Conservation (phyloP, 2,797 vertebrate genomes). For the Megalops cyprinoides region DNA sequence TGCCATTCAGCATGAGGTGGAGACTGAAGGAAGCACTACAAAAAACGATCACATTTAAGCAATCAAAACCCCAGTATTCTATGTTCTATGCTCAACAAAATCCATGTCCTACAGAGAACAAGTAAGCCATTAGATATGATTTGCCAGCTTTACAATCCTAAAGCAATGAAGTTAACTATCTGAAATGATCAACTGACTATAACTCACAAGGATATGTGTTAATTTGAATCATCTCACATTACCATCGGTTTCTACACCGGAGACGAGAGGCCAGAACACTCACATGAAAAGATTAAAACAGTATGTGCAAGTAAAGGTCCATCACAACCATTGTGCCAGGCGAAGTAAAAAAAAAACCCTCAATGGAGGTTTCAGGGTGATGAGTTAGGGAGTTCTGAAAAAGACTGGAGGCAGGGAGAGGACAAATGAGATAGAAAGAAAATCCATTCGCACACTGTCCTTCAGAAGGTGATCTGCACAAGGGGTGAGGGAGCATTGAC, state of each 20-base stretch:
- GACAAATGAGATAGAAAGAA: not conserved
- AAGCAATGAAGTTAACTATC: conserved; percentile 17
- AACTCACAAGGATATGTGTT: not conserved
- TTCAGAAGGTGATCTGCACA: conserved; percentile 35
- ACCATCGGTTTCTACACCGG: not conserved
- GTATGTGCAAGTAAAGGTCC: not conserved
- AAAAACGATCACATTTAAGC: too few relatives aligned
- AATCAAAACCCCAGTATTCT: too few relatives aligned
- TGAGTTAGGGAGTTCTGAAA: not conserved
- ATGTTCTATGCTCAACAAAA: not conserved
- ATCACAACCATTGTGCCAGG: not conserved
- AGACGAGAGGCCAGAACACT: not conserved
- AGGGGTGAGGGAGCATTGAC: conserved; percentile 35
- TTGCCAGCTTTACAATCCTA: conserved; percentile 35
- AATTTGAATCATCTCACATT: not conserved
- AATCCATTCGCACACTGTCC: conserved; percentile 23
- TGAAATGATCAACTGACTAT: not conserved
- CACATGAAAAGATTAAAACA: not conserved
- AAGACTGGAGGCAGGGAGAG: not conserved
- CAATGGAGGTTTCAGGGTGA: not conserved
- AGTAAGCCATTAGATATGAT: conserved; percentile 31
- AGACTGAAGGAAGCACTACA: too few relatives aligned
- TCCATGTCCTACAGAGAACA: not conserved
- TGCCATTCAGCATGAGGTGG: too few relatives aligned
- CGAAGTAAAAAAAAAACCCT: not conserved